Conservation (phyloP, 2,113 vertebrate genomes). For the Phaethornis superciliosus region DNA sequence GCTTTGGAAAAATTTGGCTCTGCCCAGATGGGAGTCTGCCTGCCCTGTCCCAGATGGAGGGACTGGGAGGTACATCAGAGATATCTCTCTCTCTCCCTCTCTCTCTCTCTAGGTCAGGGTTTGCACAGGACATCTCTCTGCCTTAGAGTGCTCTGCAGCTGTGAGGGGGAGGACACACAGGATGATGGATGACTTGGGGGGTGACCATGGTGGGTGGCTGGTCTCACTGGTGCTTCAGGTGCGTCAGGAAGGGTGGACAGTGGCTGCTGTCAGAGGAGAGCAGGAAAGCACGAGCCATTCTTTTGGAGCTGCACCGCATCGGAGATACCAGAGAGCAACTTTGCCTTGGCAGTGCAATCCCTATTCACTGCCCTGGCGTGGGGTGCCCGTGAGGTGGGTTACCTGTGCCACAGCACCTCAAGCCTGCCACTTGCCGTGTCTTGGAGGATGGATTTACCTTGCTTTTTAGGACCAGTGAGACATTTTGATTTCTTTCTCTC, state of each 20-base stretch:
- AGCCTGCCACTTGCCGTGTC: neutral
- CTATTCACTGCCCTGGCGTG: neutral
- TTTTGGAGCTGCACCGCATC: neutral
- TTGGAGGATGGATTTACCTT: rapidly evolving
- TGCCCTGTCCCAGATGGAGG: neutral
- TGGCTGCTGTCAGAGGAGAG: neutral
- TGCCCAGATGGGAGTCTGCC: neutral
- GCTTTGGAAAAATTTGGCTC: neutral
- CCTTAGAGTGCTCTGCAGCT: neutral
- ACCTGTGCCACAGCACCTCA: neutral
- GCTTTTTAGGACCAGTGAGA: rapidly evolving
- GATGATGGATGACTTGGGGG: neutral
- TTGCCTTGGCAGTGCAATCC: neutral
- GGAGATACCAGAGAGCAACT: neutral
- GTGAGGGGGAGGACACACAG: neutral
- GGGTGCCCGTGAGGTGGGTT: rapidly evolving
- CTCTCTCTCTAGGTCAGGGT: neutral
- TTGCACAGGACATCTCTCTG: neutral
- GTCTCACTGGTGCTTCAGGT: neutral
- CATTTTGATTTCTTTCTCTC: neutral
- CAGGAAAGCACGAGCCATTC: neutral
- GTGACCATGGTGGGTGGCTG: neutral
- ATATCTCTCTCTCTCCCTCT: neutral
- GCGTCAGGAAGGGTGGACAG: neutral
- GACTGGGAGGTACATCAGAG: neutral